A percentile compares a stretch with the other conserved stretches of the same genome.
These are phyloP conservation scores for Hippoglossus hippoglossus DNA, from an alignment of 2,797 vertebrate species.

Conservation along the genomic window DNA sequence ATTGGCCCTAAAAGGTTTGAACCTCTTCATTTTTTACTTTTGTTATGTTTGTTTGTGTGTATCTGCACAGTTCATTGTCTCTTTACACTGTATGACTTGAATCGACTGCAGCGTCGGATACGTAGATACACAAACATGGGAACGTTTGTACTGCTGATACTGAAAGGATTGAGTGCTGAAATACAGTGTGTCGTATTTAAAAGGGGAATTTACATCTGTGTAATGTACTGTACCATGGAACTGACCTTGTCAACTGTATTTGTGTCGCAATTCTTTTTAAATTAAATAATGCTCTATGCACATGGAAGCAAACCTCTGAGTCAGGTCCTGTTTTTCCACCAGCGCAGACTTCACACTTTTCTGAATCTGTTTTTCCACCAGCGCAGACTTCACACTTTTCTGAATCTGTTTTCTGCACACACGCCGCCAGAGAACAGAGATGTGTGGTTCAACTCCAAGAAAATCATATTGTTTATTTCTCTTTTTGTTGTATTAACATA, in stretches of 20 bases:
- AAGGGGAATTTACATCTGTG: constrained; percentile 76
- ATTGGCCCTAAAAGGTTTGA: constrained; percentile 31
- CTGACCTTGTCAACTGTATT: constrained; percentile 75
- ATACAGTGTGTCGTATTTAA: constrained; percentile 68
- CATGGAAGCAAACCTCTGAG: constrained; percentile 41
- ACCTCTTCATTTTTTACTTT: constrained; percentile 36
- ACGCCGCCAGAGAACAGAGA: background rate
- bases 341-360: background rate
- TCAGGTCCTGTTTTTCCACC: background rate
- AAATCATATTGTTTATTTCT: too few relatives aligned
- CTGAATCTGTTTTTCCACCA: background rate
- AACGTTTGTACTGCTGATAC: constrained; percentile 46
- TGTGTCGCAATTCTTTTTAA: constrained; percentile 78
- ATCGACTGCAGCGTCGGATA: constrained; percentile 50
- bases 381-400: background rate
- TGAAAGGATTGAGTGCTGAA: constrained; percentile 43
- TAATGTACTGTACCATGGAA: constrained; percentile 77
- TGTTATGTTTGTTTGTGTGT: constrained; percentile 40
- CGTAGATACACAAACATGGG: constrained; percentile 32
- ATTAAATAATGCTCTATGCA: constrained; percentile 82
- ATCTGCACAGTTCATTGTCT: constrained; percentile 66
- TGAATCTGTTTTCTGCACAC: background rate
- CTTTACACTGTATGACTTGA: constrained; percentile 52
- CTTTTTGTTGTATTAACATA: too few relatives aligned
- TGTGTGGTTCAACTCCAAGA: too few relatives aligned